A percentile compares a stretch with the other conserved stretches of the same genome.
These are phyloP conservation scores for Sebastes itinus DNA, from an alignment of 2,797 vertebrate genomes.

Conservation along the genomic window DNA sequence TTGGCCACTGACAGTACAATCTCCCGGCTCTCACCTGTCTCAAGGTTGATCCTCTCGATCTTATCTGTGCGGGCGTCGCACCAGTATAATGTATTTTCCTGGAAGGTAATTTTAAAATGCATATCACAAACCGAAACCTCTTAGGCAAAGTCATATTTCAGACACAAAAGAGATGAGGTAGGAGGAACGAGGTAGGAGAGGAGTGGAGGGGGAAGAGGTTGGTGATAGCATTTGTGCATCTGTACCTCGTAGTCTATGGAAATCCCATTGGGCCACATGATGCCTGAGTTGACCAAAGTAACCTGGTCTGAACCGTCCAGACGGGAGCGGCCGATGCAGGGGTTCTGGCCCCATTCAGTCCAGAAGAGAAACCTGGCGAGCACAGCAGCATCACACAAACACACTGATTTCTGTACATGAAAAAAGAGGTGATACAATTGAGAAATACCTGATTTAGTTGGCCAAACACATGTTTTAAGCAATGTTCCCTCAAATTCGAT, in stretches of 20 bases:
- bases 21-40: slow-evolving; percentile 94
- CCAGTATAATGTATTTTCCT: slow-evolving; percentile 99
- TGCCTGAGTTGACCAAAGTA: slow-evolving; percentile 91
- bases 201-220: background rate
- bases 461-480: background rate
- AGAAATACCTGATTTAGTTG: background rate
- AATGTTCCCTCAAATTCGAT: background rate
- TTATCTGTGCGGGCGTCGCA: slow-evolving; percentile 98
- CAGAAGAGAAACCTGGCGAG: slow-evolving; percentile 93
- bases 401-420: background rate
- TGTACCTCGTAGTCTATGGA: slow-evolving; percentile 96
- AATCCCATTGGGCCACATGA: slow-evolving; percentile 96
- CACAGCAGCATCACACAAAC: background rate
- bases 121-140: slow-evolving; percentile 69
- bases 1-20: slow-evolving; percentile 96
- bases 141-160: slow-evolving; percentile 63
- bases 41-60: slow-evolving; percentile 99
- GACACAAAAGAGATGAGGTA: slow-evolving; percentile 64
- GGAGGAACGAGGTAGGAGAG: slow-evolving; percentile 3
- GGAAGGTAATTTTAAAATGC: slow-evolving; percentile 88
- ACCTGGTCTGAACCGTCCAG: slow-evolving; percentile 96
- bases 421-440: background rate
- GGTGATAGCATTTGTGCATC: background rate
- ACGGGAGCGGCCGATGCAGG: slow-evolving; percentile 92
- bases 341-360: slow-evolving; percentile 98